A percentile compares a stretch with the other conserved stretches of the same genome.
Conservation (phyloP, 2,113 vertebrate species). For the Xiphorhynchus elegans region DNA sequence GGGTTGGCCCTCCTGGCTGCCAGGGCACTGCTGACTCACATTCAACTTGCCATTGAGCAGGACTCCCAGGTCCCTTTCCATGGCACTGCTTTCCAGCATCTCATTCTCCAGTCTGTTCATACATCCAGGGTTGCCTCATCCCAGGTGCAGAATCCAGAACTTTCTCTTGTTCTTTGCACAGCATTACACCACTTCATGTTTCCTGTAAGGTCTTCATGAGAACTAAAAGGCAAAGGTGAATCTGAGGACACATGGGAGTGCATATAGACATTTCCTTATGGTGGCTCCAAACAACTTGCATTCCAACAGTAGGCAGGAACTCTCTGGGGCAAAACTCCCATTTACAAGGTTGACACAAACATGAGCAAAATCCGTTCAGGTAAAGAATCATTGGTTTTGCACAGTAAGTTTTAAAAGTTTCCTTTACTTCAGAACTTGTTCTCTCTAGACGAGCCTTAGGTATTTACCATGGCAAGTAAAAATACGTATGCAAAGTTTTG, state of each 20-base stretch:
- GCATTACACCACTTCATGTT: not conserved
- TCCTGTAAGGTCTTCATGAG: not conserved
- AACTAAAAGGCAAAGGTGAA: not conserved
- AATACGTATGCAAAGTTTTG: not conserved
- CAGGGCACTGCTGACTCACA: too few species aligned
- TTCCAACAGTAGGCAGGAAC: not conserved
- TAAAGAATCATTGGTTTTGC: not conserved
- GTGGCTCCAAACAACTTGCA: not conserved
- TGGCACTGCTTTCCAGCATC: too few species aligned
- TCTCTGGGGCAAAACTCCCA: not conserved
- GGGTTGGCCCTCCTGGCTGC: too few species aligned
- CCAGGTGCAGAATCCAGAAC: not conserved
- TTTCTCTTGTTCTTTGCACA: not conserved
- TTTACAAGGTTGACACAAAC: not conserved
- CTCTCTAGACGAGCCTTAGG: not conserved
- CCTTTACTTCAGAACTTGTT: not conserved
- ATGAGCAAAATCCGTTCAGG: not conserved
- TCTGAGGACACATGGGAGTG: rapidly evolving
- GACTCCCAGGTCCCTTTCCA: too few species aligned
- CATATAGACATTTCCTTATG: not conserved
- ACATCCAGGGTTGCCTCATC: not conserved
- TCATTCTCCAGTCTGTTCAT: too few species aligned
- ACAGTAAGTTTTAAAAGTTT: not conserved
- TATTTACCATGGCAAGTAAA: not conserved
- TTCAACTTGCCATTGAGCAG: too few species aligned